phyloP scores from a whole-genome alignment of 2,888 invertebrate genomes.

The Embidobia sp. region DNA sequence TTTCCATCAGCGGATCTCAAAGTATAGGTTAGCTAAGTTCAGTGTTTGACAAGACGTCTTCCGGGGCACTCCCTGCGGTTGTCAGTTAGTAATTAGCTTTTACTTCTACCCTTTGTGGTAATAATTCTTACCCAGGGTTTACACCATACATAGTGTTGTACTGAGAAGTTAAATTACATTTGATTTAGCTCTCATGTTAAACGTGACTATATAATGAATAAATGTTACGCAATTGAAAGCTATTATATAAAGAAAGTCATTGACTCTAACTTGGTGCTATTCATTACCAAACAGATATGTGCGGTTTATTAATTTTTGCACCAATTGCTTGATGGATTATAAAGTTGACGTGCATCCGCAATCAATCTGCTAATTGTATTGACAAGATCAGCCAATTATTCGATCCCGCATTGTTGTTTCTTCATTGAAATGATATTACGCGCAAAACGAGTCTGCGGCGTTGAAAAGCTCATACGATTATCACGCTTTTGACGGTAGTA shows the following conservation, averaged over 20 bases:
- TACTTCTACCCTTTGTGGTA: constrained; percentile 64
- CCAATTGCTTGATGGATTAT: no score
- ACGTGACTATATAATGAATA: constrained; percentile 58
- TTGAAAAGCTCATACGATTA: constrained; percentile 32
- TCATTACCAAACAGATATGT: no score
- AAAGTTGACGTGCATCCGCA: no score
- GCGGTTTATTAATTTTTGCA: no score
- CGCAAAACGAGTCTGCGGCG: constrained; percentile 14
- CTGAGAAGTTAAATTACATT: constrained; percentile 57
- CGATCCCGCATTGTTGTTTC: constrained; percentile 5
- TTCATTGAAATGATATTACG: constrained; percentile 28
- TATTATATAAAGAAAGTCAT: constrained; percentile 22
- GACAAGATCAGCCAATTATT: constrained; percentile 12
- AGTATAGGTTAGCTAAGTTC: constrained; percentile 66
- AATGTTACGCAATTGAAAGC: constrained; percentile 35
- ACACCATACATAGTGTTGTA: constrained; percentile 49
- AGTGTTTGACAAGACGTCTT: constrained; percentile 70
- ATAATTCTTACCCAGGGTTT: constrained; percentile 63
- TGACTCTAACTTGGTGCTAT: no score
- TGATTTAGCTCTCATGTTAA: constrained; percentile 52
- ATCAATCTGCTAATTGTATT: no score
- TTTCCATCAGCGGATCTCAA: constrained; percentile 62
- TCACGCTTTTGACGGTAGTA: constrained; percentile 28
- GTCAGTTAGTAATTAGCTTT: constrained; percentile 72
- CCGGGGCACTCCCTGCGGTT: constrained; percentile 67